phyloP scores from a whole-genome alignment of 2,113 vertebrate genomes.

The Anthoscopus minutus region DNA sequence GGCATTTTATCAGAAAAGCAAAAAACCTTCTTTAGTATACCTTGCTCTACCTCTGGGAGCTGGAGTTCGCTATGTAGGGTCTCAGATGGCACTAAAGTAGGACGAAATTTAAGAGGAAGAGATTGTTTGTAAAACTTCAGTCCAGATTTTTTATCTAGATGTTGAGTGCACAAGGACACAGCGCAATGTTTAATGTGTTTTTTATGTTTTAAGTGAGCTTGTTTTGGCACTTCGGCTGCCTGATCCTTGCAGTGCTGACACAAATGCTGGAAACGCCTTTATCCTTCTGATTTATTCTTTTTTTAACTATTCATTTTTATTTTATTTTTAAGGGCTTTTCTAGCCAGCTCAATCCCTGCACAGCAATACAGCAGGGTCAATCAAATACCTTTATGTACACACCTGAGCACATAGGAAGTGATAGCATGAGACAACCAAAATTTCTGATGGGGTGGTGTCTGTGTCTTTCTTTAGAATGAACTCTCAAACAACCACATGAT shows the following conservation, averaged over 20 bases:
- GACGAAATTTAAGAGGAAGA: not conserved
- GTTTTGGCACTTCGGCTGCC: rapidly evolving
- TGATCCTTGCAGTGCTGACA: not conserved
- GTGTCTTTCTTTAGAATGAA: not conserved
- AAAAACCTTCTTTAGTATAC: not conserved
- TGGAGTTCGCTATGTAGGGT: not conserved
- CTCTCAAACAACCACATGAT: not conserved
- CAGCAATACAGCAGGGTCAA: not conserved
- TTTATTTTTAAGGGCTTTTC: not conserved
- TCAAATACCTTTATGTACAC: not conserved
- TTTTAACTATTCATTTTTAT: not conserved
- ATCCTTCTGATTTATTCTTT: not conserved
- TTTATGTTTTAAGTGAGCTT: not conserved
- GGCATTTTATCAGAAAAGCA: not conserved
- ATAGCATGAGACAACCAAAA: not conserved
- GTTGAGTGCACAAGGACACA: rapidly evolving
- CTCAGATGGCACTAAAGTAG: not conserved
- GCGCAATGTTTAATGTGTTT: rapidly evolving
- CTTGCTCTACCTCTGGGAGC: not conserved
- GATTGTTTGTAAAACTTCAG: not conserved
- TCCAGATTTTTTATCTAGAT: not conserved
- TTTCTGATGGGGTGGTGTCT: not conserved
- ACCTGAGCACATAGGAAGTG: not conserved
- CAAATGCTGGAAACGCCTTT: not conserved
- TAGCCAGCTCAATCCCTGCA: not conserved